A percentile compares a stretch with the other conserved stretches of the same genome.
phyloP scores from a whole-genome alignment of 2,797 vertebrate species.

The Oophaga sylvatica region DNA sequence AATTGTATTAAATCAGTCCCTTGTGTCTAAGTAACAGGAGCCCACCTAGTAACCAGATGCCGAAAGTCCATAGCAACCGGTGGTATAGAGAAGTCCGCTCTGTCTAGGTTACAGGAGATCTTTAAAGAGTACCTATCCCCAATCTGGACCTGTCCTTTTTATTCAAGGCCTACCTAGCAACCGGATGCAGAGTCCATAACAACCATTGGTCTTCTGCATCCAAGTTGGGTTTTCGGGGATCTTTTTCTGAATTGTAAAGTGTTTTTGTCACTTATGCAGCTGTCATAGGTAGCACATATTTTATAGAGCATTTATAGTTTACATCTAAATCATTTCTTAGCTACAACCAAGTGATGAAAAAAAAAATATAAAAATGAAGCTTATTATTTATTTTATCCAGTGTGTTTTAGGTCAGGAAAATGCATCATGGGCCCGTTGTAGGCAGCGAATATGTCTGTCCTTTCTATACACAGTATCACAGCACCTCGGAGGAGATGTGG shows the following conservation, averaged over 20 bases:
- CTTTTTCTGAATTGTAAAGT: conserved; percentile 7
- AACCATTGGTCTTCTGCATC: too few species aligned
- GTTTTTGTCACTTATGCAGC: conserved; percentile 2
- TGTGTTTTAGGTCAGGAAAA: conserved; percentile 25
- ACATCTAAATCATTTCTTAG: conserved; percentile 9
- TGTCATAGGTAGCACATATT: conserved; percentile 17
- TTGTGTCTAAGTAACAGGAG: not conserved
- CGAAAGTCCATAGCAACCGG: not conserved
- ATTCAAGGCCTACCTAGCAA: too few species aligned
- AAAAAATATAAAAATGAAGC: conserved; percentile 29
- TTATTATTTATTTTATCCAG: conserved; percentile 24
- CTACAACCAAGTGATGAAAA: not conserved
- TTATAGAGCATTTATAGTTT: conserved; percentile 4
- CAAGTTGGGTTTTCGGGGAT: not conserved
- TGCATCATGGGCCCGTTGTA: not conserved
- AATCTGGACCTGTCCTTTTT: too few species aligned
- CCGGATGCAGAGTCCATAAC: too few species aligned
- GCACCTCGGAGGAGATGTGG: not conserved
- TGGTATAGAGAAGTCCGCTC: not conserved
- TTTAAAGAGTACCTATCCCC: too few species aligned
- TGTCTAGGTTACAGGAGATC: too few species aligned
- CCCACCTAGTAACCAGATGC: not conserved
- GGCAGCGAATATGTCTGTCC: too few species aligned
- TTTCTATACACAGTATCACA: not conserved
- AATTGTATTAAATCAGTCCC: not conserved